A percentile compares a stretch with the other conserved stretches of the same genome.
phyloP scores from a whole-genome alignment of 1,140 invertebrate genomes.

The Colletes gigas region DNA sequence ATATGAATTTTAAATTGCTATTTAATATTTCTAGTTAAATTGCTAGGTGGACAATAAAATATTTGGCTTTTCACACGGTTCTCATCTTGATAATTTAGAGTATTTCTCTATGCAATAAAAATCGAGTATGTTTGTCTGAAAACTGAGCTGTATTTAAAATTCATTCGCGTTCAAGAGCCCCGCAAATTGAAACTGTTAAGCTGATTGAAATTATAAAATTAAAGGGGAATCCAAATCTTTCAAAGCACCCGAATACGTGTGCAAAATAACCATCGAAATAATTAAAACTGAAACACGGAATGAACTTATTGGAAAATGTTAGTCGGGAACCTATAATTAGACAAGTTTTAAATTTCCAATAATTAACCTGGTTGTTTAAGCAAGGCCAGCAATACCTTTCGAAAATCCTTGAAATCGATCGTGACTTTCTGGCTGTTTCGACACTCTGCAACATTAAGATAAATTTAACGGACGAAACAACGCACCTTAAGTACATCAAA shows the following conservation, averaged over 20 bases:
- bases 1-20: background rate
- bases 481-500: background rate
- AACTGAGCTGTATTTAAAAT: too few species aligned
- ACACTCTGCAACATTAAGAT: conserved; percentile 41
- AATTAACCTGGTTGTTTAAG: conserved; percentile 49
- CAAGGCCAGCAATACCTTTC: conserved; percentile 1
- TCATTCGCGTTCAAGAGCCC: too few species aligned
- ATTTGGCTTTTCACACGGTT: too few species aligned
- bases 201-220: too few species aligned
- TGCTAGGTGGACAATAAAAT: too few species aligned
- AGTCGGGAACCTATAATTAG: background rate
- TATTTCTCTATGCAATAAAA: too few species aligned
- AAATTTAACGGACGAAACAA: conserved; percentile 12
- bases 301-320: background rate
- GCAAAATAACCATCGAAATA: too few species aligned
- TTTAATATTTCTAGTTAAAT: background rate
- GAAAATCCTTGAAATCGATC: conserved; percentile 50
- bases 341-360: conserved; percentile 46
- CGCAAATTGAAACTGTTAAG: too few species aligned
- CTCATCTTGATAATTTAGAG: too few species aligned
- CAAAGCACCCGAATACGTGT: too few species aligned
- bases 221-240: too few species aligned
- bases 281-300: background rate
- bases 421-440: conserved; percentile 37
- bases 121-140: too few species aligned